Base-by-base conservation (phyloP, 1,140 invertebrate species). In the Steinernema khuongi region DNA sequence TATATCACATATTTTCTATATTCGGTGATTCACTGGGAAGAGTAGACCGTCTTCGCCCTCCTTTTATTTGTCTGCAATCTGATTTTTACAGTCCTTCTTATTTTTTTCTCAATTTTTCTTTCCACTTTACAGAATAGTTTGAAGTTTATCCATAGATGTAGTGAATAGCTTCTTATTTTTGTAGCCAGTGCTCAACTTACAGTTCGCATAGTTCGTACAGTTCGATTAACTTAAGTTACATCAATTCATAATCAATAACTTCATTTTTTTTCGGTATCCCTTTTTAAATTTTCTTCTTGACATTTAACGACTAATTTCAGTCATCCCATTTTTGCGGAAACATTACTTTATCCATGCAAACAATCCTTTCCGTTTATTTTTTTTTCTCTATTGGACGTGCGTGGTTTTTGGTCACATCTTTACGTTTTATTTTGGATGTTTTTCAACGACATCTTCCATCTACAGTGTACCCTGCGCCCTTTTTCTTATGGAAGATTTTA, bases 391-490 rank as follows among this genome's bases (percentile, higher is more conserved):
- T 70, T 44, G 44, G 29, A 44, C 60, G 60, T 50, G 69, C 33
- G 41, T 32, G 4, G 60, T 70, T 29, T 43, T 50, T n/a, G n/a
- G n/a, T n/a, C n/a, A n/a, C n/a, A n/a, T n/a, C n/a, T n/a, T n/a
- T n/a, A n/a, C n/a, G n/a, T n/a, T n/a, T 29, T 44, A 50, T 19
- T 70, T 70, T 70, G 69, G 44, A 70, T 70, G 69, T 70, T 70
- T 70, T 70, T 44, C 69, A 44, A 44, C 69, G 44, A 50, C 36
- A 41, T 70, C 26, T 26, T 28, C 31, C 32, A 50, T 70, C 60
- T 26, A 31, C 69, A 18, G 69, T 18, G 33, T 50, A 36, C 30
- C 26, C 30, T 31, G n/a, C n/a, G n/a, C n/a, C n/a, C n/a, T 68
- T 68, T 30, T 69, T 31, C 28, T 18, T 18, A 4, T 69, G 68